Conservation (phyloP, 2,797 vertebrate species). For the Falco novaeseelandiae region DNA sequence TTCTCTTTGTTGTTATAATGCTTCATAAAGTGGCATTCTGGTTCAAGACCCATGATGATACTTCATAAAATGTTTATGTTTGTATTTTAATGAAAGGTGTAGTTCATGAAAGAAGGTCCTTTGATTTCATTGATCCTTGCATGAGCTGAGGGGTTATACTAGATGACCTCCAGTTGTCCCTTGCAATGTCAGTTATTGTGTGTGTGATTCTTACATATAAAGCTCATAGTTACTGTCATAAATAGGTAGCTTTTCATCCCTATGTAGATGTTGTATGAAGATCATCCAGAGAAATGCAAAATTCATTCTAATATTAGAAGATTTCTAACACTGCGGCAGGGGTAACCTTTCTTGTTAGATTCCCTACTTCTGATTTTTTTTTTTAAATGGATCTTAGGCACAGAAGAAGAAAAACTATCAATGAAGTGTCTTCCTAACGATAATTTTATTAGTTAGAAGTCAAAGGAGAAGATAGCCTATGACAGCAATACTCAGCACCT, state of each 20-base stretch:
- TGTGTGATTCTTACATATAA: conserved; percentile 52
- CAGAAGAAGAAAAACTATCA: conserved; percentile 34
- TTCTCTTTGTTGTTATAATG: neutral
- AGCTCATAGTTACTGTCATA: conserved; percentile 42
- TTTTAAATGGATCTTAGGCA: conserved; percentile 25
- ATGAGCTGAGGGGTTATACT: neutral
- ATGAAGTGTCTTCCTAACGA: neutral
- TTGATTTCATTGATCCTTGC: conserved; percentile 43
- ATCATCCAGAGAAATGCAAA: conserved; percentile 69
- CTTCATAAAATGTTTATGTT: too few relatives aligned
- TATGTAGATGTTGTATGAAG: conserved; percentile 48
- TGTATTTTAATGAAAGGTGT: conserved; percentile 74
- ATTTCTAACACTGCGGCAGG: conserved; percentile 68
- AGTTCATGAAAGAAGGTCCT: conserved; percentile 68
- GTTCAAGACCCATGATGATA: neutral
- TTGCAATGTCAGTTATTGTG: neutral
- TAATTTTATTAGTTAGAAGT: conserved; percentile 5
- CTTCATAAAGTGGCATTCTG: neutral
- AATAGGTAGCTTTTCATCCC: conserved; percentile 66
- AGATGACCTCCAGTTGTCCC: neutral
- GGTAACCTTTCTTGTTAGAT: conserved; percentile 58
- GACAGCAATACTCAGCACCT: neutral
- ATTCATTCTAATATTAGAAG: conserved; percentile 72
- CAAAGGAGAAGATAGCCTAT: neutral
- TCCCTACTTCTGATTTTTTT: conserved; percentile 10